Evolutionary conservation across 1,140 invertebrate genomes (phyloP), one percentile per base, ranked within the genome.

Genomic region (Drosophila gunungcola): DNA sequence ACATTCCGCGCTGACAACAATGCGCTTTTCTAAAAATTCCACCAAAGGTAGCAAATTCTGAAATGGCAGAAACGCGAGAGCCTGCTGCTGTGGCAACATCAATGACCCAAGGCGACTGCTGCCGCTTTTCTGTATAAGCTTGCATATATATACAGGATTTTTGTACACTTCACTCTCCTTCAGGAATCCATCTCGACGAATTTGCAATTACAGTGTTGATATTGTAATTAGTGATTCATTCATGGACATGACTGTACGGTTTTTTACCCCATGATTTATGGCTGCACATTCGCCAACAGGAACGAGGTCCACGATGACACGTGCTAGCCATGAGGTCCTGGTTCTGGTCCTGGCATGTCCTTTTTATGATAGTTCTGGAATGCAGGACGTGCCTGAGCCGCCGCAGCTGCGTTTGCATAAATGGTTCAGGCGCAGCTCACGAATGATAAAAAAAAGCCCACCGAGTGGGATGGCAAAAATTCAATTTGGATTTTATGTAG

Each of bases 361-460:
- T 74, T 69, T 67, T 75, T 80, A 70, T 78, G 56, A 49, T 21
- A 61, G 38, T 34, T 53, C 73, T 55, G 58, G 54, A 52, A 73
- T 51, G 60, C 64, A 64, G 69, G 69, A 85, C 81, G 78, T 86
- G 81, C 60, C 78, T 57, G 73, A 79, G 83, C 67, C 70, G 58
- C 72, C 46, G 83, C 79, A 78, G 68, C 80, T 82, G 82, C 83
- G 76, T 86, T 86, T 88, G 83, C 83, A 86, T 86, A 86, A 88
- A 86, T 86, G 82, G 52, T 45, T 52, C 55, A 57, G 72, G 61
- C 80, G 60, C 36, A 67, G 58, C 70, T 43, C 21, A 36, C 62
- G 54, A 65, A 45, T 70, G 56, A 42, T 43, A 41, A 29, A 55
- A 46, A 64, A 41, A 12, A 3, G 9, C 1, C 36, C 49, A 16